Base-by-base conservation (phyloP, 2,888 invertebrate genomes). In the Incurvaria masculella region DNA sequence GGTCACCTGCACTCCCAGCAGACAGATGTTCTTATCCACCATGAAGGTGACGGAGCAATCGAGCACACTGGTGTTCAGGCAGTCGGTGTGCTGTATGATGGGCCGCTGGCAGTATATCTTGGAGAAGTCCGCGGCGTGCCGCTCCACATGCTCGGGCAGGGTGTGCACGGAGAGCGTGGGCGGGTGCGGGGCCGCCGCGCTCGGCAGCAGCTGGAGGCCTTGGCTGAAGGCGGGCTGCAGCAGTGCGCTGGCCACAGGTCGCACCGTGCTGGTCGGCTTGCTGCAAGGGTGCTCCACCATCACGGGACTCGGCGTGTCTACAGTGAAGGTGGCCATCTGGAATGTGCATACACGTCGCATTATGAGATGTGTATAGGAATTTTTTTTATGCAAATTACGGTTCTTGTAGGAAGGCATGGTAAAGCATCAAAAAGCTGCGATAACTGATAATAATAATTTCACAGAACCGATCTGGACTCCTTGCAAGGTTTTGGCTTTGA, bases 21-120 rank as follows among this genome's bases (percentile, higher is more conserved):
- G 80, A 62, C 88, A 88, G 57, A 92, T 87, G 62, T 89, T 89
- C 62, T 86, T 87, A 63, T 91, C 89, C 44, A 89, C 91, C 61
- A 86, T 86, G 65, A 92, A 91, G 2, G 90, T 89, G 21, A 91
- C 82, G 14, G 86, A 86, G 61, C 88, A 88, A 64, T 91, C 91
- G 44, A 91, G 79, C 21, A 86, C 87, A 56, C 86, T 86, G 16
- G 84, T 84, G 65, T 91, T 91, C 59, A 86, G 80, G 58, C 88
- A 87, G 63, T 89, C 87, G 0, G 86, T 86, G 60, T 85, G 83
- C 55, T 84, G 83, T 14, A 85, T 69, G 45, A 88, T 76, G 40
- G 84, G 80, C 39, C 90, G 80, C 53, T 82, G 80, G 67, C 90
- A 90, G 65, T 87, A 88, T 56, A 85, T 81, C 65, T 86, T 87